Base-by-base conservation (phyloP, 2,888 invertebrate genomes). In the Piscicola geometra region DNA sequence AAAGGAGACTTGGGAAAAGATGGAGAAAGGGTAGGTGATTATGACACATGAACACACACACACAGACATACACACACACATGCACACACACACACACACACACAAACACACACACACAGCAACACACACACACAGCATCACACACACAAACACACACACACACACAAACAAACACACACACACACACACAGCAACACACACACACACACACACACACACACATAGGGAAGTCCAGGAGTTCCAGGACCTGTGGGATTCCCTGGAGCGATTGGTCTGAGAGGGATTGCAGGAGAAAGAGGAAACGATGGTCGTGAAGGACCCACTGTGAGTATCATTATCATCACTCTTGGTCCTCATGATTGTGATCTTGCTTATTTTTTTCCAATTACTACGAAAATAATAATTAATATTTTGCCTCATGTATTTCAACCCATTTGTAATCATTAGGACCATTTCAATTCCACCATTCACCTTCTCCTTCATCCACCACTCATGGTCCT, bases 151-250 rank as follows among this genome's bases (percentile, higher is more conserved):
- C 9, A 18, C 9, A 56, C 9, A 56, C n/a, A 56, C 60, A 82
- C n/a, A n/a, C n/a, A n/a, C n/a, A 82, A 56, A 77, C 78, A 32
- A 77, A 78, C 21, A 83, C 83, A 32, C 56, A 79, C 50, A 75
- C 77, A 50, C 82, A 82, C 71, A 69, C 77, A 35, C 76, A 68
- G 28, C 79, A 76, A 64, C 72, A 67, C 18, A 33, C 47, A n/a
- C 76, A 3, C 33, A 41, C n/a, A n/a, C n/a, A n/a, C n/a, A n/a
- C n/a, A n/a, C n/a, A n/a, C n/a, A n/a, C n/a, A n/a, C n/a, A n/a
- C 47, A 2, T 25, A 72, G 72, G 72, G 72, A 33, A 56, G n/a
- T 18, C 0, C 72, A 33, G 72, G 72, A 33, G 21, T 33, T 56
- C 0, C 56, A 25, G 72, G 72, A 52, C 35, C 72, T 30, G n/a